A percentile compares a stretch with the other conserved stretches of the same genome.
phyloP scores from a whole-genome alignment of 2,888 invertebrate genomes.

The Xanthia icteritia region DNA sequence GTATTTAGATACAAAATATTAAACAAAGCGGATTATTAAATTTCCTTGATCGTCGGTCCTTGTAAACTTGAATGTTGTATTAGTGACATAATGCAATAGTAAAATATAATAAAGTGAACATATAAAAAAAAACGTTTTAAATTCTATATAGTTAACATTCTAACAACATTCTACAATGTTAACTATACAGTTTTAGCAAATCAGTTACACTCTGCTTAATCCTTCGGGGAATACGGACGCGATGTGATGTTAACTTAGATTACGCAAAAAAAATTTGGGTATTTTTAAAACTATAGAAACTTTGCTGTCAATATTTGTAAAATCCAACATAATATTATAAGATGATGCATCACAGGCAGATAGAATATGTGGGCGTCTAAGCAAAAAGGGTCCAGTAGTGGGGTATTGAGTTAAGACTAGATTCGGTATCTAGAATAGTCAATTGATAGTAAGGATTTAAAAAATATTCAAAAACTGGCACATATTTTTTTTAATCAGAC shows the following conservation, averaged over 20 bases:
- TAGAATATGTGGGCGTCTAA: no score
- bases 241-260: neutral
- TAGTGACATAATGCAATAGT: neutral
- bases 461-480: no score
- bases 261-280: neutral
- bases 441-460: no score
- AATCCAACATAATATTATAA: no score
- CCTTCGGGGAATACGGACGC: neutral
- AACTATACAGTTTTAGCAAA: neutral
- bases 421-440: no score
- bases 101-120: neutral
- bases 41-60: neutral
- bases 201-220: neutral
- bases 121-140: neutral
- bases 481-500: no score
- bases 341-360: no score
- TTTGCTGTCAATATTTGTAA: neutral
- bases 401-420: no score
- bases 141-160: neutral
- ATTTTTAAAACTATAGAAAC: neutral
- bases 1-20: conserved; percentile 2
- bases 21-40: neutral
- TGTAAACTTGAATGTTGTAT: neutral
- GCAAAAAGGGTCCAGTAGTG: no score
- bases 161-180: no score